Evolutionary conservation across 2,797 vertebrate genomes (phyloP).

Genomic region (Naso thynnoides): DNA sequence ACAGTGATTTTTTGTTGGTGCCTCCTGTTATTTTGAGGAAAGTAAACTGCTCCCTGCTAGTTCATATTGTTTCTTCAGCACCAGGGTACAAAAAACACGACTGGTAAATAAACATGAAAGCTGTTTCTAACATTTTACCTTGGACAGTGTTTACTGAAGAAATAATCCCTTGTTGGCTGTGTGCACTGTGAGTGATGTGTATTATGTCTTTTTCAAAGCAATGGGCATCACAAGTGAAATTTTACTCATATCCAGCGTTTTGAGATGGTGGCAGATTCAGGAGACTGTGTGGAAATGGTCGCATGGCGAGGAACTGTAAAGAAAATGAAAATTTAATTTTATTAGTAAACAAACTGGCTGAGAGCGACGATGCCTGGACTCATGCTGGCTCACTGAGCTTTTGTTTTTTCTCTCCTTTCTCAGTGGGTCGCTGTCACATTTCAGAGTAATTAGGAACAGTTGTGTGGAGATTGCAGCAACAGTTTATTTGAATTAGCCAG

Average conservation of each 20-base stretch:
- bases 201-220: too few relatives aligned
- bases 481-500: slow-evolving; percentile 2
- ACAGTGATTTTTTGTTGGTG: not conserved
- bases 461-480: not conserved
- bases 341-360: too few relatives aligned
- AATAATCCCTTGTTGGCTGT: slow-evolving; percentile 1
- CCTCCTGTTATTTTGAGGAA: slow-evolving; percentile 10
- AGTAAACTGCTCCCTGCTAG: not conserved
- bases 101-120: slow-evolving; percentile 7
- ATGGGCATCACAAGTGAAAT: slow-evolving; percentile 10
- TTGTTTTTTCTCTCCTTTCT: too few relatives aligned
- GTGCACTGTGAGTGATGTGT: not conserved
- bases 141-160: not conserved
- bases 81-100: not conserved
- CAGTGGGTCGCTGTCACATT: too few relatives aligned
- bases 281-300: not conserved
- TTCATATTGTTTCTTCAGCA: not conserved
- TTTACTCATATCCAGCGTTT: not conserved
- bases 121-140: not conserved
- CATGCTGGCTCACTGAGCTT: too few relatives aligned
- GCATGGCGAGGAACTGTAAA: too few relatives aligned
- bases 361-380: too few relatives aligned
- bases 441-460: not conserved
- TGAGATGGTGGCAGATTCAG: not conserved
- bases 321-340: too few relatives aligned